Evolutionary conservation across 2,888 invertebrate genomes (phyloP), one percentile per base, ranked within the genome.

Genomic region (Drosophila helvetica): DNA sequence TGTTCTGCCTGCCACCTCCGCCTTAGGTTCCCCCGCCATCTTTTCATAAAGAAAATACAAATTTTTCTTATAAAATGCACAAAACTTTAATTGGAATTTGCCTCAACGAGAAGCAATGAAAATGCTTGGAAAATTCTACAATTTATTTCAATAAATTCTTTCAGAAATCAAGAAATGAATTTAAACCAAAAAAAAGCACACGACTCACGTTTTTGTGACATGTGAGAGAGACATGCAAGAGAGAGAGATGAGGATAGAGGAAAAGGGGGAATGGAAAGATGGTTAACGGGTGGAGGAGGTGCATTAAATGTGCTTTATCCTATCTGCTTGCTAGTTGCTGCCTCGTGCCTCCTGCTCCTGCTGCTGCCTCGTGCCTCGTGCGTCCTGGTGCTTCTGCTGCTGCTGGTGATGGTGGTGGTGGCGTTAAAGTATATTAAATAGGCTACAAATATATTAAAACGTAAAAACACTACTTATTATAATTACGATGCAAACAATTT

Each of bases 141-240:
- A 55, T 53, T 61, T 45, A 57, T 51, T 55, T 45, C 46, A 55
- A 54, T 61, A 66, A 66, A 66, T 66, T 66, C 55, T 50, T 55
- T 42, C 48, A 7, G 51, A 30, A 38, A 43, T 17, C 9, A 9
- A 38, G 22, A 18, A 42, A 65, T 30, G 17, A 33, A 47, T 56
- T 52, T 30, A 22, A 33, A 33, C 25, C 25, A 25, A 25, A 25
- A 7, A 25, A 25, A 25, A 25, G 22, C 50, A 38, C 19, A 60
- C 25, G 12, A 70, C 51, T 77, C 85, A 86, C 88, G 85, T 88
- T 85, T 85, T 80, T 79, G 76, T 85, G 88, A 80, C 85, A 85
- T 85, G 86, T 86, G 86, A 75, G 73, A 77, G 79, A 80, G 86
- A 84, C 48, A 65, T 77, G 77, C 68, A 55, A 71, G 75, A 65